Evolutionary conservation across 2,113 vertebrate genomes (phyloP).

Genomic region (Shinisaurus crocodilurus): DNA sequence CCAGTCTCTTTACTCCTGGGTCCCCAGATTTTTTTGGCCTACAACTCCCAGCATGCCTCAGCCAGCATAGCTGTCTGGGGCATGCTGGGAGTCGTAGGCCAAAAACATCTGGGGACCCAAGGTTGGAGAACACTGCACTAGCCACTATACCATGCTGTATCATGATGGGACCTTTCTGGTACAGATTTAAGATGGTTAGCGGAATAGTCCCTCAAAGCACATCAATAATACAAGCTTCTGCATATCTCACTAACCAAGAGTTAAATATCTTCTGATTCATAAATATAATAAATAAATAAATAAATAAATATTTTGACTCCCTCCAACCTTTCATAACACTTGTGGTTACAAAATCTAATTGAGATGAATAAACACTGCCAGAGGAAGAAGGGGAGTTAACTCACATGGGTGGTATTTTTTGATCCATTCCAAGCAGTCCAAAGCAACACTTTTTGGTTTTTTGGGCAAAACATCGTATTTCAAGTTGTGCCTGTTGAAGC

Average conservation of each 20-base stretch:
- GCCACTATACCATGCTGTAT: not conserved
- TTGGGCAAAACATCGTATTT: slow-evolving; percentile 93
- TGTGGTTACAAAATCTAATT: not conserved
- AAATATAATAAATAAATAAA: no score
- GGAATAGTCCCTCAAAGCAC: not conserved
- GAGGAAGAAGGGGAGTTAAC: slow-evolving; percentile 57
- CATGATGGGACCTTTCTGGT: not conserved
- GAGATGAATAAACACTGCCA: fast-evolving
- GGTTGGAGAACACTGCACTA: no score
- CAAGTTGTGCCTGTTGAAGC: slow-evolving; percentile 95
- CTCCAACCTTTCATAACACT: not conserved
- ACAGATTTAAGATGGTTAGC: not conserved
- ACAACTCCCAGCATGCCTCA: no score
- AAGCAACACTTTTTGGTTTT: slow-evolving; percentile 93
- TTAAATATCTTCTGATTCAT: no score
- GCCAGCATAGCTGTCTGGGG: no score
- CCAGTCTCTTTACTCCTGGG: no score
- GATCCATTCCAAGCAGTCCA: slow-evolving; percentile 95
- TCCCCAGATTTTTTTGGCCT: no score
- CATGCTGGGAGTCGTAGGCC: no score
- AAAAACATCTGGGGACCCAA: no score
- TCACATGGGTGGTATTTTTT: slow-evolving; percentile 92
- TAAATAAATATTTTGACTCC: no score
- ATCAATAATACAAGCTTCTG: not conserved
- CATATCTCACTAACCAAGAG: not conserved